Evolutionary conservation across 2,113 vertebrate species (phyloP).

Genomic region (Psittacula cyanocephala): DNA sequence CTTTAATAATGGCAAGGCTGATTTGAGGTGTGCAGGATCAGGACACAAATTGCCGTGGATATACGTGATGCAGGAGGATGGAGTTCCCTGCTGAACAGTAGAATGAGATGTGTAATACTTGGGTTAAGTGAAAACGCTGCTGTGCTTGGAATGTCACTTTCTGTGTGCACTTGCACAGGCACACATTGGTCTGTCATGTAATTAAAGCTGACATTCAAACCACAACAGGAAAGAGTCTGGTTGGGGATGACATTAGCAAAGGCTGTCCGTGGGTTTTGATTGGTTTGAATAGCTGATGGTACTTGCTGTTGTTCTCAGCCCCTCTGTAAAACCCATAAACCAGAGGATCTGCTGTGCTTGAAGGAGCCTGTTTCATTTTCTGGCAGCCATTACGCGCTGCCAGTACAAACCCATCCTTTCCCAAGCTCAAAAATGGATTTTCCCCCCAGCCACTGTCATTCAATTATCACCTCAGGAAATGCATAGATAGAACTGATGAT

Average conservation of each 20-base stretch:
- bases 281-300: not conserved
- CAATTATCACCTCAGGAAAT: conserved; percentile 80
- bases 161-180: not conserved
- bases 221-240: not conserved
- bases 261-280: conserved; percentile 1
- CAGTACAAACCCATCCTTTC: conserved; percentile 61
- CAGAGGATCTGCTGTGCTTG: conserved; percentile 16
- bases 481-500: conserved; percentile 75
- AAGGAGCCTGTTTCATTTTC: conserved; percentile 52
- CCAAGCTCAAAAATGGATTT: conserved; percentile 78
- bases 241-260: not conserved
- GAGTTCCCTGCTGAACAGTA: not conserved
- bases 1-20: not conserved
- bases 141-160: not conserved
- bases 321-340: conserved; percentile 2
- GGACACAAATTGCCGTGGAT: not conserved
- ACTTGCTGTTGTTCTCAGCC: conserved; percentile 7
- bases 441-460: conserved; percentile 76
- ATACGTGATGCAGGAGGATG: not conserved
- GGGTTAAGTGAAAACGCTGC: not conserved
- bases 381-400: conserved; percentile 68
- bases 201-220: conserved; percentile 15
- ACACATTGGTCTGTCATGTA: not conserved
- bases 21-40: not conserved
- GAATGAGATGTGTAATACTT: not conserved